These are phyloP conservation scores for Phengaris arion DNA, from an alignment of 2,888 invertebrate species.

Conservation along the genomic window DNA sequence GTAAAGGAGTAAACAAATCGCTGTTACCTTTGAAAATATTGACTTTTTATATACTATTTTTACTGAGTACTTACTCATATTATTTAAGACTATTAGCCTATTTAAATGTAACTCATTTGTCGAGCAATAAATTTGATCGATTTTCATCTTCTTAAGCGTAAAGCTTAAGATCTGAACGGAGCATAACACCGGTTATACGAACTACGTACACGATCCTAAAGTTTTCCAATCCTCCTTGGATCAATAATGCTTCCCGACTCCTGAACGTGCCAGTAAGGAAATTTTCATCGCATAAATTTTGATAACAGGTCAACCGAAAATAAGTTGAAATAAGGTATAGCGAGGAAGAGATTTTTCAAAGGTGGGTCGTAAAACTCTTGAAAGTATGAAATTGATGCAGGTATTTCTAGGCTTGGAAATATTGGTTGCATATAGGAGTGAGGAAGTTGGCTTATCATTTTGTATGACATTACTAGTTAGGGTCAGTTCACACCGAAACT, in stretches of 20 bases:
- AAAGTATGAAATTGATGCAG: not conserved
- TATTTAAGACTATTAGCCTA: too few relatives aligned
- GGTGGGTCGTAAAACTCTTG: not conserved
- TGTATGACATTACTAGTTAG: not conserved
- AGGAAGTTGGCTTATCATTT: not conserved
- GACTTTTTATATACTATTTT: too few relatives aligned
- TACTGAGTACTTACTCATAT: too few relatives aligned
- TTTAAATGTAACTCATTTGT: too few relatives aligned
- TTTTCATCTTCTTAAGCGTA: too few relatives aligned
- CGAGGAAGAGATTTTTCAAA: not conserved
- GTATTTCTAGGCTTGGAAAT: not conserved
- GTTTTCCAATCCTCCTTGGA: not conserved
- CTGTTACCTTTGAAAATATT: too few relatives aligned
- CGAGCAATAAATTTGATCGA: too few relatives aligned
- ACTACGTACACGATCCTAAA: too few relatives aligned
- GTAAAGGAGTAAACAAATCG: too few relatives aligned
- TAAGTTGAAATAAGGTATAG: not conserved
- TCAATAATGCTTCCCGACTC: not conserved
- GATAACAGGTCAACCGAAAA: constrained; percentile 22
- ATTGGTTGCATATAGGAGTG: not conserved
- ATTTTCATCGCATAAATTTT: not conserved
- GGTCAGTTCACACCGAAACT: too few relatives aligned
- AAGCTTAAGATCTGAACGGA: too few relatives aligned
- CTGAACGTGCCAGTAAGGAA: not conserved
- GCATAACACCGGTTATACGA: too few relatives aligned